These are phyloP conservation scores for Ischnura elegans DNA, from an alignment of 2,888 invertebrate species.

Conservation along the genomic window DNA sequence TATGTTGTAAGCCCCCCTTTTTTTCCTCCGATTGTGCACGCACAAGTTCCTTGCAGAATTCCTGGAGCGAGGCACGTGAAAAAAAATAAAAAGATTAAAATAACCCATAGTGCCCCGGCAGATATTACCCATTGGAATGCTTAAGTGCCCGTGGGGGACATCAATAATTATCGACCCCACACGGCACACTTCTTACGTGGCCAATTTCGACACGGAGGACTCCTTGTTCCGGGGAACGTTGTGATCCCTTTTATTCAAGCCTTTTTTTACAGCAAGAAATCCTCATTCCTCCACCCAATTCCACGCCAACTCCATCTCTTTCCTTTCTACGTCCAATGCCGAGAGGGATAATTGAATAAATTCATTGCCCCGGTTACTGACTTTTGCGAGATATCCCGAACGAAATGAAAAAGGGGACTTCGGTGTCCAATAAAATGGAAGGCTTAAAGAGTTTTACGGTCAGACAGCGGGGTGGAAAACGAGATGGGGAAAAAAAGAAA, in stretches of 20 bases:
- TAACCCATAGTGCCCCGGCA: not conserved
- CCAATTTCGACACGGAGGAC: conserved; percentile 3
- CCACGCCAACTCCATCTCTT: not conserved
- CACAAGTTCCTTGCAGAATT: not conserved
- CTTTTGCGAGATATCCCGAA: not conserved
- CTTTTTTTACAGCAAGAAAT: not conserved
- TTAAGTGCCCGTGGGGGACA: not conserved
- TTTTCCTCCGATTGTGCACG: not conserved
- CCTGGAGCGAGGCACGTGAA: not conserved
- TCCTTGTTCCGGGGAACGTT: not conserved
- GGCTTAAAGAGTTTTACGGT: conserved; percentile 15
- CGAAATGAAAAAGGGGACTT: conserved; percentile 6
- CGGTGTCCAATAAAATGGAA: not conserved
- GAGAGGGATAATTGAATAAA: conserved; percentile 18
- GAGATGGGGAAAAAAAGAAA: not conserved
- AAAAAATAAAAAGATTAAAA: not conserved
- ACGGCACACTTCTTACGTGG: not conserved
- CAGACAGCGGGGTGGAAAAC: not conserved
- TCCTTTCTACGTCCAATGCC: not conserved
- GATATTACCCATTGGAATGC: not conserved
- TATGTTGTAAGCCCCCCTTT: not conserved
- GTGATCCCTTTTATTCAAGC: not conserved
- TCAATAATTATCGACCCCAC: conserved; percentile 31
- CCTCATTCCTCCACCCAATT: not conserved
- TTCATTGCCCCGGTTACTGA: conserved; percentile 35